Evolutionary conservation across 2,888 invertebrate species (phyloP).

Genomic region (Choristoneura rosaceana): DNA sequence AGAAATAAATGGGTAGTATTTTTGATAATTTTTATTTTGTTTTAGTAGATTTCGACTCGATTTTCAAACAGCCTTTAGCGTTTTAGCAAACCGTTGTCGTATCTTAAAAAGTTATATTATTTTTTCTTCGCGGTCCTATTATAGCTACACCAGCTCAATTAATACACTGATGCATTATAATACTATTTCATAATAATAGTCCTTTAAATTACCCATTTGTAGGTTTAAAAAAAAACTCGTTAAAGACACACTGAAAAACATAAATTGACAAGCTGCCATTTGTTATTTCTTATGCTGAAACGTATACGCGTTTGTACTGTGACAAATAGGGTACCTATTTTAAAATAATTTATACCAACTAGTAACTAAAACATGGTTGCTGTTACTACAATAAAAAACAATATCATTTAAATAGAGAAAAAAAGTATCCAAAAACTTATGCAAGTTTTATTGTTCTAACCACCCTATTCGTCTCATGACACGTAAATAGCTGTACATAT

Average conservation of each 20-base stretch:
- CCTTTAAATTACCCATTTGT: not conserved
- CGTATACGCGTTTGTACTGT: not conserved
- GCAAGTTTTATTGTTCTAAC: slow-evolving; percentile 2
- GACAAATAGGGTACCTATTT: not conserved
- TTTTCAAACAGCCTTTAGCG: too few species aligned
- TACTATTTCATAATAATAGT: too few species aligned
- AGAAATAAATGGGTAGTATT: not conserved
- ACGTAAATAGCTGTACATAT: not conserved
- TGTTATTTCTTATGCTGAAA: not conserved
- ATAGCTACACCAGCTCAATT: too few species aligned
- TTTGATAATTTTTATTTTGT: too few species aligned
- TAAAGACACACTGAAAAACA: not conserved
- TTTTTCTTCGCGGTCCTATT: too few species aligned
- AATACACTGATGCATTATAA: too few species aligned
- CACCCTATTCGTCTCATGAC: not conserved
- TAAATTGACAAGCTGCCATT: not conserved
- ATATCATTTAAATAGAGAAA: not conserved
- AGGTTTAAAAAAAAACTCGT: not conserved
- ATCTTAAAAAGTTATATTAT: too few species aligned
- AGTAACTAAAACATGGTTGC: not conserved
- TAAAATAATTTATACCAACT: not conserved
- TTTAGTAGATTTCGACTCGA: too few species aligned
- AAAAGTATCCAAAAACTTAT: not conserved
- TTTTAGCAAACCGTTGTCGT: too few species aligned
- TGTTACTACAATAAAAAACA: not conserved